Evolutionary conservation across 2,113 vertebrate species (phyloP).

Genomic region (Dipodomys stephensi): DNA sequence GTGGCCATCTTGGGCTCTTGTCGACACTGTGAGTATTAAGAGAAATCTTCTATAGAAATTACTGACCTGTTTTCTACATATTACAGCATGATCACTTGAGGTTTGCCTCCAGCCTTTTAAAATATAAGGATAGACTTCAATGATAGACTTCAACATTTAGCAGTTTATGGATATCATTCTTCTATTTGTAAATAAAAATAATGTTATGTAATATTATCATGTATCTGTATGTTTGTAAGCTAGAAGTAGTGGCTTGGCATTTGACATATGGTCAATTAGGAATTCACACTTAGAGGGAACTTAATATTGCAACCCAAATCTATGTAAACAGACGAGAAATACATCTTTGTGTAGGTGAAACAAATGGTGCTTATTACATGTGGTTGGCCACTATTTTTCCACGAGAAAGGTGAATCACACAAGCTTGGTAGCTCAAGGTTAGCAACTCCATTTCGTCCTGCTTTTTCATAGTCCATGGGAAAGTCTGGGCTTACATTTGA

Average conservation of each 20-base stretch:
- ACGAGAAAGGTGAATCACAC: not conserved
- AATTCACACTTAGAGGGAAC: not conserved
- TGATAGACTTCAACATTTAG: not conserved
- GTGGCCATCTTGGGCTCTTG: not conserved
- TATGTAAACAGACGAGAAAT: not conserved
- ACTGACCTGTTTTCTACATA: not conserved
- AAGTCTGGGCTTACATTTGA: not conserved
- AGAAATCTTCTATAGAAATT: not conserved
- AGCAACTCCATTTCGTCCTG: not conserved
- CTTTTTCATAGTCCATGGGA: not conserved
- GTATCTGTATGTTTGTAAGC: not conserved
- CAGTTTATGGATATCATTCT: not conserved
- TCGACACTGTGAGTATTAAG: not conserved
- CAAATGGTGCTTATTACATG: not conserved
- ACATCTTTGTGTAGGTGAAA: not conserved
- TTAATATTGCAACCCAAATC: not conserved
- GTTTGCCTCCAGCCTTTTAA: not conserved
- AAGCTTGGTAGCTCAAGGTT: not conserved
- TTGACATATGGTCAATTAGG: conserved; percentile 27
- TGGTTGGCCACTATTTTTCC: not conserved
- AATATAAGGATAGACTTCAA: not conserved
- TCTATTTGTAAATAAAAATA: conserved; percentile 1
- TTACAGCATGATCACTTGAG: not conserved
- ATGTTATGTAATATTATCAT: not conserved
- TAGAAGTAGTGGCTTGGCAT: not conserved